Percentiles rank a stretch among this genome's conserved stretches.
Conservation (phyloP, 2,888 invertebrate genomes). For the Kuschelorhynchus macadamiae region DNA sequence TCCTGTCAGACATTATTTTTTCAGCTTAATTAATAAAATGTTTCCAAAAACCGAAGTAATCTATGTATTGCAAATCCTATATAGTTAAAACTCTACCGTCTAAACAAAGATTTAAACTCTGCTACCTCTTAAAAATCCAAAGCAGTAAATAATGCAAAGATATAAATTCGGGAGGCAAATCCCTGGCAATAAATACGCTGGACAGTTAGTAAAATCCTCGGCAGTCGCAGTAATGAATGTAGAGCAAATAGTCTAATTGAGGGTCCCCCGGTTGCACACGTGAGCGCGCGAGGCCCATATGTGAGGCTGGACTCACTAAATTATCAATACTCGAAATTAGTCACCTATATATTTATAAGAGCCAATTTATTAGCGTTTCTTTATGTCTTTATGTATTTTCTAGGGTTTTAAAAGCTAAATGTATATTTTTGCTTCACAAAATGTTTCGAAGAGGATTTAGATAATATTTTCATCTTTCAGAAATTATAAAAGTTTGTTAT, state of each 20-base stretch:
- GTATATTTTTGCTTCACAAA: no score
- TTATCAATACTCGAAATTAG: constrained; percentile 52
- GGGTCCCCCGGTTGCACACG: constrained; percentile 65
- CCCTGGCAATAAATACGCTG: constrained; percentile 64
- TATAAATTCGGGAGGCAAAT: constrained; percentile 45
- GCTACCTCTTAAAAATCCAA: constrained; percentile 33
- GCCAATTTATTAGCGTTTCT: constrained; percentile 28
- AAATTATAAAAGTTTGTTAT: no score
- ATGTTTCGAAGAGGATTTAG: no score
- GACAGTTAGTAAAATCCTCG: constrained; percentile 69
- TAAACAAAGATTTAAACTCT: constrained; percentile 33
- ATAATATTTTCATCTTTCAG: no score
- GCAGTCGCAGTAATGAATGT: constrained; percentile 65
- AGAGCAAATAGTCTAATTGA: constrained; percentile 69
- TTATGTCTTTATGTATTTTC: no score
- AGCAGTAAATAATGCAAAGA: constrained; percentile 34
- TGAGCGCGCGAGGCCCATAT: constrained; percentile 60
- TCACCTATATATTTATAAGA: constrained; percentile 18
- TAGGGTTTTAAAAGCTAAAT: no score
- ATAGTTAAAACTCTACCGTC: neutral
- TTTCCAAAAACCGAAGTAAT: no score
- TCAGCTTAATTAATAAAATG: no score
- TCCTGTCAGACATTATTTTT: no score
- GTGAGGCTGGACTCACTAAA: constrained; percentile 54
- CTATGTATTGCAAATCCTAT: no score